Base-by-base conservation (phyloP, 2,797 vertebrate species). In the Tokudaia muenninki region DNA sequence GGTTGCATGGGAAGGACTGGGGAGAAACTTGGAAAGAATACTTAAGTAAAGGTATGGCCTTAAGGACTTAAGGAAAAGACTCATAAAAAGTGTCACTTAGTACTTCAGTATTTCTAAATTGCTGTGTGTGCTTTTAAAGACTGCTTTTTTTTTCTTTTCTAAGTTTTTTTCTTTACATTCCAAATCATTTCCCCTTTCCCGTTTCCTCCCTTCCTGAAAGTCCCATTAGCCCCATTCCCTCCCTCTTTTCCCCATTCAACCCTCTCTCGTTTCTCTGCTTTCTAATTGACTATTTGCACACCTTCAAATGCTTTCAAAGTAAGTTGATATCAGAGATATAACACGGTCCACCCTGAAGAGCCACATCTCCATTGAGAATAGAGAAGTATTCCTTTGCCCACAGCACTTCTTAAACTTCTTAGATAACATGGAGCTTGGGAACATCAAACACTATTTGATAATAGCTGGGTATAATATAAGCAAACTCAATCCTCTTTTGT, bases 111-210 rank as follows among this genome's bases (percentile, higher is more conserved):
- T 63, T 89, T 86, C 70, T 7, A 87, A 90, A 17, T 57, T 87
- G 74, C 22, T 87, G 17, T 83, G 37, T 96, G 41, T 94, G 37
- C 37, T 50, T 95, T 91, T 93, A 92, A 94, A 95, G 55, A 34
- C n/a, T 94, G 79, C 86, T 86, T 41, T 41, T 41, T 41, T 41
- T 86, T 41, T 41, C 3, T 41, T 41, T 41, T 41, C 41, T 41
- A 41, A 41, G 41, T 41, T 41, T 41, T 41, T 41, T 41, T 41
- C 2, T 41, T 41, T 41, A 41, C 41, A 41, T 41, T 41, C 41
- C 41, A 41, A 41, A 41, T 41, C 41, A 41, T 41, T 41, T 41
- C 41, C 41, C 41, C 41, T 41, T 41, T 41, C 41, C 41, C 41
- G 41, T 41, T 41, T 41, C 41, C 41, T 41, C 41, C 41, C 41